phyloP scores from a whole-genome alignment of 2,888 invertebrate genomes.

The Ganaspis brasiliensis region DNA sequence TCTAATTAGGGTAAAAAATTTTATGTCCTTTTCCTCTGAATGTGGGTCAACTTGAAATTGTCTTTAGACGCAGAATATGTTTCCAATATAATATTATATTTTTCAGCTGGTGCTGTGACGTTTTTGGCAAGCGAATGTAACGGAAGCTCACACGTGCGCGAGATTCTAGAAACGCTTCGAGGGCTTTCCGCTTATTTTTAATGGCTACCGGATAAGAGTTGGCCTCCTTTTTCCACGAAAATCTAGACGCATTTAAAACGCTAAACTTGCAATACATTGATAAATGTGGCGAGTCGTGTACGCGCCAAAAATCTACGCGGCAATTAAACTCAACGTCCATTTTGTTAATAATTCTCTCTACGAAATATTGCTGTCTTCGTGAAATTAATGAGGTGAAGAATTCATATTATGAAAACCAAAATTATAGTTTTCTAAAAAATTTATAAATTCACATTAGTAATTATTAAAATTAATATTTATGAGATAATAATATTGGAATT shows the following conservation, averaged over 20 bases:
- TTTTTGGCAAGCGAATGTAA: slow-evolving; percentile 36
- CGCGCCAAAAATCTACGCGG: background rate
- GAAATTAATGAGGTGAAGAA: too few species aligned
- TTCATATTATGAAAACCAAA: too few species aligned
- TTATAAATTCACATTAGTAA: too few species aligned
- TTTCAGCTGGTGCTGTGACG: slow-evolving; percentile 7
- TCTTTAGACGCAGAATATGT: slow-evolving; percentile 22
- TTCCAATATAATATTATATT: slow-evolving; percentile 23
- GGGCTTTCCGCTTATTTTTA: slow-evolving; percentile 3
- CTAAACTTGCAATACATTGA: background rate
- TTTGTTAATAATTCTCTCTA: background rate
- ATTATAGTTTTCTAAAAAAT: too few species aligned
- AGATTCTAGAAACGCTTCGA: slow-evolving; percentile 3
- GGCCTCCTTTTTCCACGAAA: slow-evolving; percentile 30
- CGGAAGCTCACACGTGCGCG: slow-evolving; percentile 35
- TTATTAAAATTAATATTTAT: too few species aligned
- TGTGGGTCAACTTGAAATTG: slow-evolving; percentile 1
- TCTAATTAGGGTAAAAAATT: too few species aligned
- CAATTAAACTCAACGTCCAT: background rate
- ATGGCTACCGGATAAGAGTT: slow-evolving; percentile 29
- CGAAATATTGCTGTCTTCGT: background rate
- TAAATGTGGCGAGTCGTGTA: background rate
- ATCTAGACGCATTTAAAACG: slow-evolving; percentile 12
- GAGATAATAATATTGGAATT: too few species aligned
- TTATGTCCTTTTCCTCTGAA: background rate